Evolutionary conservation across 1,140 invertebrate genomes (phyloP).

Genomic region (Megalopta genalis): DNA sequence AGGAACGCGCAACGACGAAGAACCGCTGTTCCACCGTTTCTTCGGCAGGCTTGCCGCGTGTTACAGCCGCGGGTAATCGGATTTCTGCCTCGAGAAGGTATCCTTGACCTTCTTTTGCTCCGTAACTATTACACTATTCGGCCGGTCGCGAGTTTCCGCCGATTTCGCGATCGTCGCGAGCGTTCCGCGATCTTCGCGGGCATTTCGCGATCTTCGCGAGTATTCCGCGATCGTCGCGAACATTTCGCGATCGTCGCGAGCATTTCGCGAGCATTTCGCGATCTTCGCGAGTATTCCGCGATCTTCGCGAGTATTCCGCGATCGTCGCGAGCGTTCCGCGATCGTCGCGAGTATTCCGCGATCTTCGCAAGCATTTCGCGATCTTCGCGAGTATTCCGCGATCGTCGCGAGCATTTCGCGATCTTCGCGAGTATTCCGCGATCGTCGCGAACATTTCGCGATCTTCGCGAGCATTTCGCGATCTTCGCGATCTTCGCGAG

Average conservation of each 20-base stretch:
- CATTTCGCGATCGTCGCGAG: background rate
- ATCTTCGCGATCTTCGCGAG: no score
- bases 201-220: no score
- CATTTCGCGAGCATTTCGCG: background rate
- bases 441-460: no score
- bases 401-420: no score
- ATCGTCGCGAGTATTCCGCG: background rate
- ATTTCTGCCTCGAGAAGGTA: constrained; percentile 44
- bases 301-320: background rate
- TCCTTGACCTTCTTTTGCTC: constrained; percentile 61
- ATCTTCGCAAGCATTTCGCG: no score
- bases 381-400: background rate
- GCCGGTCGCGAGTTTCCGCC: background rate
- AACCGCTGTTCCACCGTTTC: constrained; percentile 9
- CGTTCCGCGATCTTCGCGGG: background rate
- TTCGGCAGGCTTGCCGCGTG: constrained; percentile 21
- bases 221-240: background rate
- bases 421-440: background rate
- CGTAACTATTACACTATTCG: constrained; percentile 46
- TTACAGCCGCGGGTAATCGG: constrained; percentile 33
- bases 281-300: background rate
- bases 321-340: background rate
- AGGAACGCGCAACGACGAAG: constrained; percentile 5
- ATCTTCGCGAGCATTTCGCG: background rate
- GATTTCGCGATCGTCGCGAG: background rate